Evolutionary conservation across 2,888 invertebrate genomes (phyloP), one percentile per base, ranked within the genome.

Genomic region (Parnassius smintheus): DNA sequence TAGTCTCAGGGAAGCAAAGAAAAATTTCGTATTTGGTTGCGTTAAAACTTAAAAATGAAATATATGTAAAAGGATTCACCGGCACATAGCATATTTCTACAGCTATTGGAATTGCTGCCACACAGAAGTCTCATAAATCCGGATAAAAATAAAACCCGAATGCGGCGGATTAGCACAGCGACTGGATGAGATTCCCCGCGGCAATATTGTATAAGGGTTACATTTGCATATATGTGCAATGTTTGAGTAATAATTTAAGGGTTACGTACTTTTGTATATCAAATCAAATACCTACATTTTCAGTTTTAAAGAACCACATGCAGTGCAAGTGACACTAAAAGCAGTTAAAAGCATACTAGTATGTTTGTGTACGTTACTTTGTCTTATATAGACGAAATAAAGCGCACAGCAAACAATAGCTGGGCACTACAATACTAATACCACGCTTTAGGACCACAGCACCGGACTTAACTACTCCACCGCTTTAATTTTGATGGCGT

Each of bases 391-490:
- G 35, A 50, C 41, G 45, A 52, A 50, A 54, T 63, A 54, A 51
- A 55, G 42, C 50, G 46, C 25, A 54, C 44, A 44, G 25, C 54
- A 58, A 62, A 62, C 58, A 62, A 58, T 55, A 50, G 62, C 25
- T 25, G 22, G 49, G 59, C 50, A 51, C 62, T 35, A 57, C 25
- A 49, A 25, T 18, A 59, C 62, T 63, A 59, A 63, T 63, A 58
- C 51, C 62, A 55, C 62, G 55, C 59, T 63, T 51, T 59, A 55
- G 62, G 55, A 59, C 62, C 62, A 41, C 55, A 55, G 59, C 49
- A 55, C 45, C 55, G 55, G 55, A 58, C 54, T 62, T 62, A 12
- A 62, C 57, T 42, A 45, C 44, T 58, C 48, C 41, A 22, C 54
- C 11, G 44, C 58, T 53, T 62, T 58, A 50, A 58, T 58, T 62